A percentile compares a stretch with the other conserved stretches of the same genome.
Evolutionary conservation across 2,113 vertebrate species (phyloP).

Genomic region (Redunca redunca): DNA sequence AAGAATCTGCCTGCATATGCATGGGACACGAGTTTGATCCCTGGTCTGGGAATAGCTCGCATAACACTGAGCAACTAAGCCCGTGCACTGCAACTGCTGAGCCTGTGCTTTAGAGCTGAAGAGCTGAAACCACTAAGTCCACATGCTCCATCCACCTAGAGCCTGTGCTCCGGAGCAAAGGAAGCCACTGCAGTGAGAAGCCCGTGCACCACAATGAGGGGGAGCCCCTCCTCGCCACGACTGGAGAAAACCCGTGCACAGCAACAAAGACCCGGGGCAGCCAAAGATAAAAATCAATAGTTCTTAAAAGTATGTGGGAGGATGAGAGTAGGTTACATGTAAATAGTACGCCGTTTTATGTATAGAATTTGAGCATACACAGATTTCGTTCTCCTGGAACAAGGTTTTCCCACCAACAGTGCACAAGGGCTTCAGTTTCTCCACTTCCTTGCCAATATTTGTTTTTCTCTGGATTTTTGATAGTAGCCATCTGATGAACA

Average conservation of each 20-base stretch:
- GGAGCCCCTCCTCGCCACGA: fast-evolving
- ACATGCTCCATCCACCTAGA: neutral
- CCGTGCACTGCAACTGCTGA: neutral
- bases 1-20: neutral
- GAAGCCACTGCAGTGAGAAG: fast-evolving
- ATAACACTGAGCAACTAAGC: fast-evolving
- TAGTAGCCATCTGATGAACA: neutral
- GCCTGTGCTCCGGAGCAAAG: neutral
- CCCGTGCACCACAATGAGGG: fast-evolving
- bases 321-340: neutral
- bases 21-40: neutral
- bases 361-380: neutral
- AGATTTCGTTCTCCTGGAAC: neutral
- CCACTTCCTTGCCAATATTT: neutral
- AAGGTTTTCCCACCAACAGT: neutral
- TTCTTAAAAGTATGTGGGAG: neutral
- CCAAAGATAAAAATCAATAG: neutral
- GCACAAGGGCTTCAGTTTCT: neutral
- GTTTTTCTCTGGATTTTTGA: neutral
- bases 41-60: neutral
- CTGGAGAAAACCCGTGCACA: neutral
- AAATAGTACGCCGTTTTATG: neutral
- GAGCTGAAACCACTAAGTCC: neutral
- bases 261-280: neutral
- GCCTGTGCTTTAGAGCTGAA: neutral